These are phyloP conservation scores for Chironomus tepperi DNA, from an alignment of 1,140 invertebrate genomes.

Conservation along the genomic window DNA sequence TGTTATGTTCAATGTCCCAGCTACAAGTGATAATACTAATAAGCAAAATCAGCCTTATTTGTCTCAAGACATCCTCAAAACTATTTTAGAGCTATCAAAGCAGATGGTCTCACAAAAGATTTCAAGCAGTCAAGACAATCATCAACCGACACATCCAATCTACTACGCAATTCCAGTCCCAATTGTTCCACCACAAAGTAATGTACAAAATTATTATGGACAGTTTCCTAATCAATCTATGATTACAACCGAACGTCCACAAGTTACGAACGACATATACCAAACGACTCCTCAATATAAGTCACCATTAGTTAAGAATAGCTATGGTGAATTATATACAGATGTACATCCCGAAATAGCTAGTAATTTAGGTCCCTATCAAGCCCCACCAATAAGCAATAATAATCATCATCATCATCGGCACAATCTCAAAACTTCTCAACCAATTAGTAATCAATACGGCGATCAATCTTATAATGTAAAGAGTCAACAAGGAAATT, in stretches of 20 bases:
- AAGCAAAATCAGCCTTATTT: constrained; percentile 34
- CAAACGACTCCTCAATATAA: too few species aligned
- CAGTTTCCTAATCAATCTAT: neutral
- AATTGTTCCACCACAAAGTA: constrained; percentile 25
- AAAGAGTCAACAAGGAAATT: neutral
- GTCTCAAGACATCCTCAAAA: constrained; percentile 39
- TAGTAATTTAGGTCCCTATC: neutral
- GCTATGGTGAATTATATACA: too few species aligned
- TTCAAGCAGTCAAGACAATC: constrained; percentile 32
- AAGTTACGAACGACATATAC: too few species aligned
- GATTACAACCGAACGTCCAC: too few species aligned
- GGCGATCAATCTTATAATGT: neutral
- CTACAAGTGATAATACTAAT: constrained; percentile 24
- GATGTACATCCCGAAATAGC: neutral
- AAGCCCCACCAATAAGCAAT: neutral
- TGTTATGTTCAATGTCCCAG: constrained; percentile 35
- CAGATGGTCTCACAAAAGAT: constrained; percentile 34
- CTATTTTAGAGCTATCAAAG: constrained; percentile 37
- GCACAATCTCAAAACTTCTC: neutral
- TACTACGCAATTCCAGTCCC: constrained; percentile 33
- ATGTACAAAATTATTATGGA: neutral
- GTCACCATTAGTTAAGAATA: too few species aligned
- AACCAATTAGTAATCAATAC: neutral
- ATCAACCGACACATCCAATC: constrained; percentile 29
- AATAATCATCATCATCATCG: neutral